Conservation (phyloP, 30 jellyfish, hydroid and myxozoan species). For the Aurelia sp. region DNA sequence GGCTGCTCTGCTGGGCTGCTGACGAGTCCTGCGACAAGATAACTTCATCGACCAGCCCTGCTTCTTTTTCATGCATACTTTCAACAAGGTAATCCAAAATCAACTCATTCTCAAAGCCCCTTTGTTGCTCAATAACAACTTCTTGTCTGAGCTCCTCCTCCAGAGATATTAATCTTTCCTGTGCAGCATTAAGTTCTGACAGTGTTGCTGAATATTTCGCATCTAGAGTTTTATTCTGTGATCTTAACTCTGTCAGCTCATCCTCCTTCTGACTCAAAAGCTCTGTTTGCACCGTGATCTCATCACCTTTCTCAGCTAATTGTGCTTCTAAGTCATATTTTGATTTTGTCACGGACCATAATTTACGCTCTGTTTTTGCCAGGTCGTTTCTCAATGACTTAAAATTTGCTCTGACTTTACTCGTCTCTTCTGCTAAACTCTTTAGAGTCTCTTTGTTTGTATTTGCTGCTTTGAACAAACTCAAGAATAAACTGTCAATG, state of each 20-base stretch:
- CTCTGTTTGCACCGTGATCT: slow-evolving; percentile 8
- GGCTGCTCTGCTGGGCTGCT: no score
- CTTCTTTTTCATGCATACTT: neutral
- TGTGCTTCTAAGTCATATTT: neutral
- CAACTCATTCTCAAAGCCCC: slow-evolving; percentile 9
- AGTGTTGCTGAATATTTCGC: neutral
- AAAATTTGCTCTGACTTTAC: neutral
- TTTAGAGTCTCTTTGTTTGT: neutral
- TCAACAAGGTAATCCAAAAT: neutral
- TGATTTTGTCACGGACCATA: neutral
- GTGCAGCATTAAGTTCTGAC: neutral
- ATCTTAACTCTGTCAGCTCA: slow-evolving; percentile 2
- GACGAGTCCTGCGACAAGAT: no score
- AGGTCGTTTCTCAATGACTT: neutral
- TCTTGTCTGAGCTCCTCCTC: slow-evolving; percentile 33
- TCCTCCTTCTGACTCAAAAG: neutral
- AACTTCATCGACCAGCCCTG: no score
- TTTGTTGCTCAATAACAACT: slow-evolving; percentile 6
- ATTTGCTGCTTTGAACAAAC: neutral
- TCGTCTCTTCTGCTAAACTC: slow-evolving; percentile 13
- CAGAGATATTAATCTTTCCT: neutral
- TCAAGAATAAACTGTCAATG: slow-evolving; percentile 2
- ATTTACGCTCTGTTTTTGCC: no score
- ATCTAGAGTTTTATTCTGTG: neutral
- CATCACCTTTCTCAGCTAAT: slow-evolving; percentile 21